These are phyloP conservation scores for Luehdorfia chinensis DNA, from an alignment of 1,140 invertebrate species.

Conservation along the genomic window DNA sequence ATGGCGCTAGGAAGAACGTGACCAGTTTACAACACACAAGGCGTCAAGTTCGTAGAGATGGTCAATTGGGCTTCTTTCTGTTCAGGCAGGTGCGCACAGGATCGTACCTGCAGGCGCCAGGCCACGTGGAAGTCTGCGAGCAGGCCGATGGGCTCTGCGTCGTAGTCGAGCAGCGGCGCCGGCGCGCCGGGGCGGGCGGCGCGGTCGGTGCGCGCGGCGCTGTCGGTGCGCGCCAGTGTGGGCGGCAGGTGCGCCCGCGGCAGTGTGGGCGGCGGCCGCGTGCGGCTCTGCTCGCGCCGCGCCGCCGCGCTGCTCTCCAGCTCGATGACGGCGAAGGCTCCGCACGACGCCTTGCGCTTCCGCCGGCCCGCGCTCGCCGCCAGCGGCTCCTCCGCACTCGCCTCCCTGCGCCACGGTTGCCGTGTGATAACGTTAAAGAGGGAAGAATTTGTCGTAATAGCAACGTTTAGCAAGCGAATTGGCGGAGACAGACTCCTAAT, in stretches of 20 bases:
- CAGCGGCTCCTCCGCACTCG: not conserved
- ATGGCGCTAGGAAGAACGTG: too few relatives aligned
- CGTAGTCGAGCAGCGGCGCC: conserved; percentile 50
- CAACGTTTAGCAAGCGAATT: too few relatives aligned
- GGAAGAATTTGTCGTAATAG: too few relatives aligned
- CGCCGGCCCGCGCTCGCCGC: conserved; percentile 12
- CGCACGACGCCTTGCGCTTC: conserved; percentile 18
- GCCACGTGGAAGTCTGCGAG: conserved; percentile 58
- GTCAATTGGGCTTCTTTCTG: too few relatives aligned
- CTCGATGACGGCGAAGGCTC: conserved; percentile 29
- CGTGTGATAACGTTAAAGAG: too few relatives aligned
- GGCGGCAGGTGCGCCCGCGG: conserved; percentile 42
- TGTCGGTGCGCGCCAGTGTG: conserved; percentile 48
- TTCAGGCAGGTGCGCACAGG: too few relatives aligned
- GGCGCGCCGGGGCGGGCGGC: conserved; percentile 32
- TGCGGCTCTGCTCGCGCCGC: conserved; percentile 21
- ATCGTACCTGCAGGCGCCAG: conserved; percentile 49
- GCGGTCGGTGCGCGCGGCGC: conserved; percentile 51
- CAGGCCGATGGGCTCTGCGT: conserved; percentile 53
- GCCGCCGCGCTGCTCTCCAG: conserved; percentile 24
- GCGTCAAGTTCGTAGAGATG: too few relatives aligned
- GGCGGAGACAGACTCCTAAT: too few relatives aligned
- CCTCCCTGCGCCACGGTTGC: too few relatives aligned
- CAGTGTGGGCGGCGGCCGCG: conserved; percentile 50
- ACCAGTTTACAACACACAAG: too few relatives aligned